Percentiles rank a stretch among this genome's conserved stretches.
These are phyloP conservation scores for Ataeniobius toweri DNA, from an alignment of 2,797 vertebrate species.

Conservation along the genomic window DNA sequence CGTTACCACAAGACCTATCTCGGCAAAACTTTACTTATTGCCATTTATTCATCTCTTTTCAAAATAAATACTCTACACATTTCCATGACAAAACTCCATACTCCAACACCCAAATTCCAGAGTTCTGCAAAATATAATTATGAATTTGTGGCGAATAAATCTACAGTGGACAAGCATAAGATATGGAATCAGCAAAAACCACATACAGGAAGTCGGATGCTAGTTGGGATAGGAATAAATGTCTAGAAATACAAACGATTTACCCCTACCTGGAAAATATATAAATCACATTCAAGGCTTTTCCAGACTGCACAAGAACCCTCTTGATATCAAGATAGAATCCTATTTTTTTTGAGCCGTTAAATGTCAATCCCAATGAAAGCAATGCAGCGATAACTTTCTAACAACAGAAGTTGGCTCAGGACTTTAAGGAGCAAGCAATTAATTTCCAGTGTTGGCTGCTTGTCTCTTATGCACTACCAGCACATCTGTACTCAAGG, in stretches of 20 bases:
- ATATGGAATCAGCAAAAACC: neutral
- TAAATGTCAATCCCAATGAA: constrained; percentile 7
- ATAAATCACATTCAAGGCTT: neutral
- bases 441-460: constrained; percentile 21
- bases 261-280: neutral
- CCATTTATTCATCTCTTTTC: neutral
- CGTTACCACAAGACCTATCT: neutral
- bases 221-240: neutral
- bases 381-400: constrained; percentile 7
- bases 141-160: neutral
- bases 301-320: neutral
- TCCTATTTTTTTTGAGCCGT: neutral
- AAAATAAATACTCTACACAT: neutral
- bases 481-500: constrained; percentile 1
- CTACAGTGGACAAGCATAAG: neutral
- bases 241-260: neutral
- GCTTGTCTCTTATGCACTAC: constrained; percentile 1
- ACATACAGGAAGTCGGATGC: neutral
- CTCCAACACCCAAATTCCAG: no score
- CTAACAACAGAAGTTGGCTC: constrained; percentile 13
- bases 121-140: neutral
- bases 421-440: constrained; percentile 4
- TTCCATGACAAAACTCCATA: neutral
- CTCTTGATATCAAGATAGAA: neutral
- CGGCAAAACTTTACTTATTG: neutral